Evolutionary conservation across 1,140 invertebrate genomes (phyloP).

Genomic region (Gryon sp.): DNA sequence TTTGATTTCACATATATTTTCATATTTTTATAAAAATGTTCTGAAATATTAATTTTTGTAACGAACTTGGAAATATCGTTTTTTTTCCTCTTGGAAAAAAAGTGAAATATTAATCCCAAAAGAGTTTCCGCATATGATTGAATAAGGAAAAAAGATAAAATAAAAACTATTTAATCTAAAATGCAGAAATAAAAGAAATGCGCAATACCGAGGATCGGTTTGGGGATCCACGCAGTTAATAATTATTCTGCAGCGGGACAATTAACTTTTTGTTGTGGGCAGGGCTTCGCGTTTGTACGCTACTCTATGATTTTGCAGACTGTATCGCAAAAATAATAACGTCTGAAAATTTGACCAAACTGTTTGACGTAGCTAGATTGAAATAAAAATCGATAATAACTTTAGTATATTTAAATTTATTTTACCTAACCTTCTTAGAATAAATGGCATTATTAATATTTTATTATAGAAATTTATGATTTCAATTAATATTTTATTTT

Average conservation of each 20-base stretch:
- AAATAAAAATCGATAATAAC: conserved; percentile 29
- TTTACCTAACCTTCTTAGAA: no score
- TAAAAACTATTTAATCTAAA: conserved; percentile 42
- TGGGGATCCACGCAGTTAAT: conserved; percentile 61
- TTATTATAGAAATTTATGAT: no score
- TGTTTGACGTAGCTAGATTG: conserved; percentile 33
- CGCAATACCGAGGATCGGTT: conserved; percentile 48
- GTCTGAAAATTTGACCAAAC: conserved; percentile 42
- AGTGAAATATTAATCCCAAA: conserved; percentile 16
- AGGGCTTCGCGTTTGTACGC: conserved; percentile 57
- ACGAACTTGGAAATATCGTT: no score
- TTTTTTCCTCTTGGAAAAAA: no score
- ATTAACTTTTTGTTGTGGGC: conserved; percentile 73
- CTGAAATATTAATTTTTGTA: no score
- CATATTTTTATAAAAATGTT: no score
- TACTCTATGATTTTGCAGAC: conserved; percentile 73
- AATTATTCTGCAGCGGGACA: conserved; percentile 71
- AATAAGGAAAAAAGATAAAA: conserved; percentile 26
- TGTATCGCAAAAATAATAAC: conserved; percentile 72
- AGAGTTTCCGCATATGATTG: conserved; percentile 29
- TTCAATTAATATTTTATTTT: no score
- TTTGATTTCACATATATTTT: no score
- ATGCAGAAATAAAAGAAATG: conserved; percentile 51
- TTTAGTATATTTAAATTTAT: no score
- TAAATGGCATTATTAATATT: no score